These are phyloP conservation scores for Trisateles emortualis DNA, from an alignment of 2,888 invertebrate genomes.

Conservation along the genomic window DNA sequence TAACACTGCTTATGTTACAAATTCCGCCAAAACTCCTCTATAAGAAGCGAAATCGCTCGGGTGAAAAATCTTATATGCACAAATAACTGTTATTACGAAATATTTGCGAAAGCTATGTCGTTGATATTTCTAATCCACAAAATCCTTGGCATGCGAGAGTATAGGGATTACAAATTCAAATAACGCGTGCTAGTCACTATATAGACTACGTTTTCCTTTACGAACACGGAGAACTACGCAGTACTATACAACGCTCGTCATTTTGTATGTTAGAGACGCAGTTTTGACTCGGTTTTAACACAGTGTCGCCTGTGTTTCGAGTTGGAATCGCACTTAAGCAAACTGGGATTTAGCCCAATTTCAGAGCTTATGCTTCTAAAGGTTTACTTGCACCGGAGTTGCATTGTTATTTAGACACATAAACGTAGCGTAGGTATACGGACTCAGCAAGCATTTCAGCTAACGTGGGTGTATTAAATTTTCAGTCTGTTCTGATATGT, in stretches of 20 bases:
- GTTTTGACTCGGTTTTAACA: conserved; percentile 48
- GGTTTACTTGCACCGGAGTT: conserved; percentile 58
- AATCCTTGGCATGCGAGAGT: conserved; percentile 72
- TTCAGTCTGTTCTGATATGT: neutral
- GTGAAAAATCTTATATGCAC: conserved; percentile 50
- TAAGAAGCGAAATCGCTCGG: conserved; percentile 33
- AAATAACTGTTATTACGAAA: conserved; percentile 53
- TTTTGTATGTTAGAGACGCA: conserved; percentile 34
- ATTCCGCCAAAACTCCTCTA: conserved; percentile 26
- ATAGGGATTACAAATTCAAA: conserved; percentile 71
- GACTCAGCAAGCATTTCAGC: conserved; percentile 24
- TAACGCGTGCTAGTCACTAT: conserved; percentile 63
- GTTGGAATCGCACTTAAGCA: conserved; percentile 65
- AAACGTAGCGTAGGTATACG: conserved; percentile 33
- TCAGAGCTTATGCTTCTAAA: conserved; percentile 67
- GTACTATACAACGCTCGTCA: conserved; percentile 45
- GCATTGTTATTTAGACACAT: conserved; percentile 56
- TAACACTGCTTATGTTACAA: conserved; percentile 21
- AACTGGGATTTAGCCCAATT: conserved; percentile 76
- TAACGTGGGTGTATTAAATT: conserved; percentile 13
- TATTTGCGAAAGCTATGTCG: conserved; percentile 55
- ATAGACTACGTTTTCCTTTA: conserved; percentile 54
- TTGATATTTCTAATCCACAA: conserved; percentile 71
- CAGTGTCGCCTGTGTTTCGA: conserved; percentile 54
- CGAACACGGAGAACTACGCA: conserved; percentile 43